Percentiles rank a stretch among this genome's conserved stretches.
Evolutionary conservation across 2,113 vertebrate species (phyloP).

Genomic region (Sander vitreus): DNA sequence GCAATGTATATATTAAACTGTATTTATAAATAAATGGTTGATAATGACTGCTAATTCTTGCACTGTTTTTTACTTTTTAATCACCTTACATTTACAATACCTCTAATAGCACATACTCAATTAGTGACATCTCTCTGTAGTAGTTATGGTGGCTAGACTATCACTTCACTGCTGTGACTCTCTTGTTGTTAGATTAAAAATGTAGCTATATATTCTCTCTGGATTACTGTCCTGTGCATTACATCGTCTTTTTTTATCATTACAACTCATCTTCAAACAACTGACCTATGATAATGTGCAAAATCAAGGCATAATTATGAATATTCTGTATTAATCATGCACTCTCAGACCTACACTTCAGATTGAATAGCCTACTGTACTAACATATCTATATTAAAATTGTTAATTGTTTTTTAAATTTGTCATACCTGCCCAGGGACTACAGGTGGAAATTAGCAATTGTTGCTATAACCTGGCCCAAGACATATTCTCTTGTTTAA

Average conservation of each 20-base stretch:
- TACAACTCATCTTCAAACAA: background rate
- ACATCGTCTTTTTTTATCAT: background rate
- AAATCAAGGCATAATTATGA: background rate
- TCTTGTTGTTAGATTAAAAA: background rate
- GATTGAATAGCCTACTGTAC: background rate
- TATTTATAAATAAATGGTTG: slow-evolving; percentile 85
- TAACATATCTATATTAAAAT: background rate
- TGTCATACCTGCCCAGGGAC: no score
- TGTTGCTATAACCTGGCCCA: no score
- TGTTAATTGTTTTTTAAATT: no score
- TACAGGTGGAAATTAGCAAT: no score
- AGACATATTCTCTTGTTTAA: no score
- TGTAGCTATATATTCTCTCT: no score
- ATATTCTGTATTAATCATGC: background rate
- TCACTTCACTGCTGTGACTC: background rate
- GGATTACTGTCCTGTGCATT: background rate
- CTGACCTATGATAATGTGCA: background rate
- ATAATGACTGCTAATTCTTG: slow-evolving; percentile 20
- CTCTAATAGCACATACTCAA: no score
- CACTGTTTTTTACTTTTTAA: no score
- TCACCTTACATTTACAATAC: no score
- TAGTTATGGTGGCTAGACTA: no score
- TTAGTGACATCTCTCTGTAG: no score
- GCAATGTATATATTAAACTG: slow-evolving; percentile 81
- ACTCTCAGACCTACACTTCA: background rate